Evolutionary conservation across 2,113 vertebrate genomes (phyloP), one percentile per base, ranked within the genome.

Genomic region (Ictalurus punctatus): DNA sequence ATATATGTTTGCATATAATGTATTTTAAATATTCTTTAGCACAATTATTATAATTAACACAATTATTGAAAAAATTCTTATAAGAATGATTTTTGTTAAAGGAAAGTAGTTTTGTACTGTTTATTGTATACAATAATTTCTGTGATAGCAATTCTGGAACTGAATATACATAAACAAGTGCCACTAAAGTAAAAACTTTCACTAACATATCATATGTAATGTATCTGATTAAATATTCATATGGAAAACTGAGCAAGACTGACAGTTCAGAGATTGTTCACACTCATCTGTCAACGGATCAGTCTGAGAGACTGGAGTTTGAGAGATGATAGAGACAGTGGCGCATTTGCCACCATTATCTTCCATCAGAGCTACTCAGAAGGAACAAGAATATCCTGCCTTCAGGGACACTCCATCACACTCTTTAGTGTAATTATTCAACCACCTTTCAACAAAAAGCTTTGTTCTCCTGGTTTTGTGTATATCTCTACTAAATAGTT

Each of bases 311-410:
- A 56, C 40, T 17, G 30, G 71, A 74, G 61, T 81, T 44, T 40
- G 81, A 90, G 78, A 85, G 40, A 80, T 61, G 83, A 73, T 44
- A 63, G 30, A 74, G 71, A 78, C 83, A 80, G 37, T 37, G 79
- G 69, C 40, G 74, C 59, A 76, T 67, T 81, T 83, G 59, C 19
- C 7, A 27, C 48, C 34, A 86, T 86, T 86, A 90, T 83, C 83
- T 23, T 90, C 61, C 78, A 90, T 88, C 87, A 88, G 54, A 78
- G 84, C 73, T 59, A 44, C 87, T 67, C 40, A 65, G 44, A 65
- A 34, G 17, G 34, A 69, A 54, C 74, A 52, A 2, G 44, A 54
- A 52, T 78, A 84, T 79, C 13, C 25, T 44, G 40, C 84, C 78
- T 8, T 37, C 83, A 52, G 30, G 81, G 67, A 83, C 67, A 69